Evolutionary conservation across 2,888 invertebrate species (phyloP), one percentile per base, ranked within the genome.

Genomic region (Mesoligia furuncula): DNA sequence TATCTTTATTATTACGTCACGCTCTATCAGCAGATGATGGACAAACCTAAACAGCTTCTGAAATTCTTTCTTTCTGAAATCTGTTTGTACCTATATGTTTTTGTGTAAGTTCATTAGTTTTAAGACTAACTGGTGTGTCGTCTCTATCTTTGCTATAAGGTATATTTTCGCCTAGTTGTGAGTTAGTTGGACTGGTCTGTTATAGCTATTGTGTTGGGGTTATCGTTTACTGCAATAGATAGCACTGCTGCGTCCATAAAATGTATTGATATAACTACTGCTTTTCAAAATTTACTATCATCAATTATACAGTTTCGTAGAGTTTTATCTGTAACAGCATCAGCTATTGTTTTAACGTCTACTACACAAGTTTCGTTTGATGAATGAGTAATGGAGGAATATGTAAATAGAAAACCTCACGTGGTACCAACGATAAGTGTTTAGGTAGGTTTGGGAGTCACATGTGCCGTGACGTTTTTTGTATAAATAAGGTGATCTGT

Each of bases 351-450:
- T 74, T 65, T 15, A 80, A 31, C n/a, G 24, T 65, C 31, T 20
- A 36, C 4, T 51, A 39, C 17, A 42, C 2, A 51, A 31, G 20
- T 3, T 71, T 68, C 20, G 0, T 51, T 59, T 70, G 36, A 48
- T 64, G 70, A 68, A 72, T 71, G 83, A 77, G 54, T 70, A 70
- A 59, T 75, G 39, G 6, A 4, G 36, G 24, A 64, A 65, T 69
- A 71, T 68, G 68, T 42, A 13, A 83, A 73, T 59, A 74, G 48
- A 67, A 77, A 64, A 27, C 71, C 13, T 79, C 86, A 70, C 73
- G 36, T 73, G 61, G 48, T 85, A 8, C 20, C 9, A 48, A 31
- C 54, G 54, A 85, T 79, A 79, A 57, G 39, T 67, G 45, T 70
- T 54, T 83, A 70, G 31, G 72, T 75, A 66, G 36, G 62, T 69